Evolutionary conservation across 2,113 vertebrate species (phyloP).

Genomic region (Thamnaconus septentrionalis): DNA sequence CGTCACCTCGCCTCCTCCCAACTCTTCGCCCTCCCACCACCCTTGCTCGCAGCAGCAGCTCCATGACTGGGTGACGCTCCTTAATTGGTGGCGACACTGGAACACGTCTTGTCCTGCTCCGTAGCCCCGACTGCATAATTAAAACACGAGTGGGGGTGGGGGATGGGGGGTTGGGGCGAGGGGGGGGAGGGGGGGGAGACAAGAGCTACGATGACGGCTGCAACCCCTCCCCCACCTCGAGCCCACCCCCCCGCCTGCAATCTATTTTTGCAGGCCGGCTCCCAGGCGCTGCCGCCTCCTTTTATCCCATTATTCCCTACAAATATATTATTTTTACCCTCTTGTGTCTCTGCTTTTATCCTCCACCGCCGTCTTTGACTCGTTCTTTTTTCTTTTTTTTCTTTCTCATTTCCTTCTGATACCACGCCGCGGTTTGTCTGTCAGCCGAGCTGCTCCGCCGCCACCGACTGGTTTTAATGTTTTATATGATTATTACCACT

Average conservation of each 20-base stretch:
- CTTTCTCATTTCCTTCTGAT: too few species aligned
- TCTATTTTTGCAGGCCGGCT: constrained; percentile 42
- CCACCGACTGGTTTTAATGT: too few species aligned
- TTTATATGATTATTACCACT: too few species aligned
- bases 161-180: too few species aligned
- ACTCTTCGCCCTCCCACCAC: constrained; percentile 4
- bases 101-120: constrained; percentile 66
- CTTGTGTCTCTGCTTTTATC: constrained; percentile 18
- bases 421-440: too few species aligned
- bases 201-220: constrained; percentile 30
- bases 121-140: constrained; percentile 63
- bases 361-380: constrained; percentile 3
- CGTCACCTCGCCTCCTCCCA: too few species aligned
- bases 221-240: constrained; percentile 17
- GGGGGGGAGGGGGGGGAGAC: constrained; percentile 47
- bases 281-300: constrained; percentile 29
- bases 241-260: constrained; percentile 14
- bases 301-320: constrained; percentile 54
- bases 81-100: constrained; percentile 68
- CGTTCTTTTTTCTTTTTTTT: constrained; percentile 13
- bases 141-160: constrained; percentile 54
- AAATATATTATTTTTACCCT: constrained; percentile 54
- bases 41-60: constrained; percentile 22
- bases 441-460: too few species aligned
- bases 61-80: constrained; percentile 46